Base-by-base conservation (phyloP, 2,797 vertebrate genomes). In the Aulostomus chinensis region DNA sequence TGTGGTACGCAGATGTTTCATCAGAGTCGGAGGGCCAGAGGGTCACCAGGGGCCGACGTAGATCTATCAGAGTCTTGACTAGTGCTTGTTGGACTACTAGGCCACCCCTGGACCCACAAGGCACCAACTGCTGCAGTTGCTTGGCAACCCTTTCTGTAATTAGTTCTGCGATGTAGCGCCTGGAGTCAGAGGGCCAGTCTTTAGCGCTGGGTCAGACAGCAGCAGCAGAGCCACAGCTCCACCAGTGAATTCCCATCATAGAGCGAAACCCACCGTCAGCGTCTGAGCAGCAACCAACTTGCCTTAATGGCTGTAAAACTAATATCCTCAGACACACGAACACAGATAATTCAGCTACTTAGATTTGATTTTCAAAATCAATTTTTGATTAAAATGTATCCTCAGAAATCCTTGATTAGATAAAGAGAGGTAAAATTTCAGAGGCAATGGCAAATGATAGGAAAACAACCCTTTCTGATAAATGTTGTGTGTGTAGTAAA, bases 131-230 rank as follows among this genome's bases (percentile, higher is more conserved):
- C 73, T 78, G 74, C 76, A 88, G 93, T 93, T 94, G 91, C 93
- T 77, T 93, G 90, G 93, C 92, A 93, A 95, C 92, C 57, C 55
- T 42, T 58, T 68, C 78, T 81, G 89, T 89, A 91, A 91, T 91
- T 89, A 89, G 86, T 85, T 68, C 58, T 51, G 76, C 81, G 83
- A 89, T 87, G 80, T 76, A 85, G 83, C 45, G 70, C 77, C 76
- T 78, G 64, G 62, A 86, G 87, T 88, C 80, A 73, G 80, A 78
- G 74, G 74, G 31, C 68, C 73, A 62, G 74, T 81, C 79, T 81
- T 85, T 40, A 58, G 68, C 77, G 78, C 67, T 73, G 48, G 86
- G 84, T 88, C 88, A 86, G 68, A 72, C 78, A 53, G 8, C 73
- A 84, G 64, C 57, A 88, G 58, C 58, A 72, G 47, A 78, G 56